Base-by-base conservation (phyloP, 2,888 invertebrate species). In the Oxycera nigricornis region DNA sequence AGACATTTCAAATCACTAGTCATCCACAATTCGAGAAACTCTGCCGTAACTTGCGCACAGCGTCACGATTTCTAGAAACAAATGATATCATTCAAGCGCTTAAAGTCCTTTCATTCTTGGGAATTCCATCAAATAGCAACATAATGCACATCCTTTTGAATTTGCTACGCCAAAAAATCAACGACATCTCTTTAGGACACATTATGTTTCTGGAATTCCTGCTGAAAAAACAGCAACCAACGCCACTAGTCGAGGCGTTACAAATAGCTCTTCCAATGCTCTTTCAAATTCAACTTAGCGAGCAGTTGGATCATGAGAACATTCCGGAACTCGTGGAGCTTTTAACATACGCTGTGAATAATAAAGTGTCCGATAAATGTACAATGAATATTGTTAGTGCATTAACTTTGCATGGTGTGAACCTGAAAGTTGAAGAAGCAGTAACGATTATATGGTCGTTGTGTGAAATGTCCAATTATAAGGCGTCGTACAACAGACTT, bases 121-220 rank as follows among this genome's bases (percentile, higher is more conserved):
- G 88, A 9, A 88, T 91, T 0, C 88, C 90, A 0, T 83, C 86
- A 0, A 86, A 89, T 41, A 89, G 89, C 57, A 82, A 88, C 1
- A 87, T 92, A 30, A 84, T 89, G 20, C 90, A 91, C 82, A 87
- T 88, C 0, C 82, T 92, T 75, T 84, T 93, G 11, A 90, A 92
- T 80, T 83, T 91, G 46, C 82, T 92, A 17, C 83, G 90, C 57
- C 86, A 87, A 72, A 87, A 88, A 76, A 86, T 92, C 11, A 91
- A 92, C 81, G 80, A 87, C 50, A 80, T 93, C 11, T 87, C 85
- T 75, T 81, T 91, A 24, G 83, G 87, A 2, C 89, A 92, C 79
- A 88, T 92, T 31, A 87, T 89, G 79, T 91, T 90, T 80, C 73
- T 91, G 17, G 87, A 91, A 80, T 90, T 88, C 80, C 78, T 92